Base-by-base conservation (phyloP, 2,113 vertebrate species). In the Chamaetylas fuelleborni region DNA sequence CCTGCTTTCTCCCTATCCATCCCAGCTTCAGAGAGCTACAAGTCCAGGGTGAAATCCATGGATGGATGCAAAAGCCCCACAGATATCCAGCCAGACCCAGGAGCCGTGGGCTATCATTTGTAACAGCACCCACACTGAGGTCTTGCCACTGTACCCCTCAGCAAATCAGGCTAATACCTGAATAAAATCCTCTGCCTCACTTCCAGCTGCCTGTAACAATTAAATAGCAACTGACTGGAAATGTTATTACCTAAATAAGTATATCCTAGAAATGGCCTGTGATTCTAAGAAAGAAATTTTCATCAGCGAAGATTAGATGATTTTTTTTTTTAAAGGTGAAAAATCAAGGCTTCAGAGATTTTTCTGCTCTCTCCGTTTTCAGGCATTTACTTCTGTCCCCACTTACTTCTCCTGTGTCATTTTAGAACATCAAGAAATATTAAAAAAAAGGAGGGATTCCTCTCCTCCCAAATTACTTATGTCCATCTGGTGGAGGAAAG, bases 41-140 rank as follows among this genome's bases (percentile, higher is more conserved):
- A 36, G 26, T 24, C 25, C 77, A 77, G 22, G 31, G 25, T 82
- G 29, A 20, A 42, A 54, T 29, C 20, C 54, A 62, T 60, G 78
- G 48, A 5, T 11, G 28, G 51, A 24, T 53, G 18, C 31, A 62
- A 81, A 71, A 14, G 9, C 34, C 33, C 6, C 2, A 6, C 0
- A 0, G 9, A 10, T 20, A 48, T 14, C 47, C 57, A 65, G 16
- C 2, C 28, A 81, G 77, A 45, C 6, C 19, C 40, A 42, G 42
- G 23, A 62, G 29, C 43, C 17, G 26, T 1, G 0, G 0, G 22
- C 34, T 28, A 2, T 50, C 22, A 20, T 0, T n/a, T 77, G 26
- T 42, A 33, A 38, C 1, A 9, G 25, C 43, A 86, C 16, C n/a
- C 19, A 50, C 36, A 31, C 14, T 7, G 5, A 23, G 24, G 51